Evolutionary conservation across 2,113 vertebrate species (phyloP), one percentile per base, ranked within the genome.

Genomic region (Circaetus gallicus): DNA sequence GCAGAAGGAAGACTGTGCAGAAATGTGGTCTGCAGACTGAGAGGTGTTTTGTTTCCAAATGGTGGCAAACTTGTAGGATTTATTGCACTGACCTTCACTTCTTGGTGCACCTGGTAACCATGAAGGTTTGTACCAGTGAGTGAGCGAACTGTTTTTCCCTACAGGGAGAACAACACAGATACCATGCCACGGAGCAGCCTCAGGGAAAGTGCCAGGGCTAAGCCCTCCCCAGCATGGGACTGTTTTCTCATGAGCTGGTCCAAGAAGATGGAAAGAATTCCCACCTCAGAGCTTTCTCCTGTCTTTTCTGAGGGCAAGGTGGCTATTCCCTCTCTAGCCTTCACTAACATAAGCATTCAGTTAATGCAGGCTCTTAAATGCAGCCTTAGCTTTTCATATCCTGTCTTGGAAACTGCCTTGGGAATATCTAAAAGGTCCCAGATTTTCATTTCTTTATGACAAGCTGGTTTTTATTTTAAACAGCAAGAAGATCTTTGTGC

Each of bases 331-430:
- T 78, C 38, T 61, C 45, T 71, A n/a, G n/a, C 32, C 24, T 52
- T 72, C 59, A 25, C 31, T 81, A 84, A 70, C 47, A 65, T 31
- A 90, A 82, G 25, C 42, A 32, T 55, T 61, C 21, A 2, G 21
- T 63, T 82, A 77, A 70, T n/a, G 31, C 17, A 77, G 59, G 5
- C 22, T 80, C 77, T 86, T 86, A 80, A 43, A 16, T 17, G 15
- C 67, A 86, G 66, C 45, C 63, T 59, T 81, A 34, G 15, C 19
- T 95, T 95, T 93, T 90, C 59, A 81, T 58, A 93, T 70, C 55
- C 63, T 89, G 76, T 83, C 84, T 93, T 87, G 70, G 43, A 79
- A 95, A 73, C 28, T 58, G 62, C 25, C 61, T 85, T 70, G 58
- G 74, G 70, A 91, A 62, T 58, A 56, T 73, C 43, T 89, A 71